Percentiles rank a stretch among this genome's conserved stretches.
Conservation (phyloP, 1,140 invertebrate species). For the Cotesia typhae region DNA sequence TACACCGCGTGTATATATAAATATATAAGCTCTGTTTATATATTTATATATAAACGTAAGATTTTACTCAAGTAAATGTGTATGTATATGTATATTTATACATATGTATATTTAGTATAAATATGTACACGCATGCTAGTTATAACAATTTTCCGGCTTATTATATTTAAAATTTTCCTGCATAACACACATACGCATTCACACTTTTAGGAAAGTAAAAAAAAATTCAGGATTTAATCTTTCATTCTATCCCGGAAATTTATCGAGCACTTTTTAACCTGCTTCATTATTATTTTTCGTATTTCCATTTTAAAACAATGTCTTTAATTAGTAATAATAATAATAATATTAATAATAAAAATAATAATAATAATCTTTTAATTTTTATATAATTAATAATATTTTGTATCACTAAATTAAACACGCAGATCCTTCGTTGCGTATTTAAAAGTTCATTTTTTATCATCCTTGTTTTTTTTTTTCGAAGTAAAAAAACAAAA, state of each 20-base stretch:
- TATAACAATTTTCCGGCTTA: slow-evolving; percentile 33
- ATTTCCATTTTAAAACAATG: background rate
- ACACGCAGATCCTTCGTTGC: background rate
- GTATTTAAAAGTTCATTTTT: slow-evolving; percentile 14
- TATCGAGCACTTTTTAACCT: background rate
- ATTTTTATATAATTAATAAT: background rate
- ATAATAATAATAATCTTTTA: no score
- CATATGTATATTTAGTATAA: slow-evolving; percentile 27
- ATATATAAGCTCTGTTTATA: no score
- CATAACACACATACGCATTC: slow-evolving; percentile 13
- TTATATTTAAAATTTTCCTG: slow-evolving; percentile 6
- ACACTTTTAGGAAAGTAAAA: background rate
- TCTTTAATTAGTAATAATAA: no score
- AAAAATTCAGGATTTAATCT: slow-evolving; percentile 1
- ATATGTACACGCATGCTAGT: slow-evolving; percentile 38
- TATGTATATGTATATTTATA: slow-evolving; percentile 34
- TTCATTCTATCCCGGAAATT: slow-evolving; percentile 1
- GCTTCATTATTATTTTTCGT: background rate
- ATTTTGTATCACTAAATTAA: slow-evolving; percentile 6
- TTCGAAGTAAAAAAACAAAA: slow-evolving; percentile 12
- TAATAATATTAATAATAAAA: no score
- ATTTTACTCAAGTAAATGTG: slow-evolving; percentile 23
- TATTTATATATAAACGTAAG: background rate
- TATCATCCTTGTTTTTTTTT: background rate
- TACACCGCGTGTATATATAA: slow-evolving; percentile 11